Percentiles rank a stretch among this genome's conserved stretches.
phyloP scores from a whole-genome alignment of 2,797 vertebrate species.

The Rhynchotus rufescens region DNA sequence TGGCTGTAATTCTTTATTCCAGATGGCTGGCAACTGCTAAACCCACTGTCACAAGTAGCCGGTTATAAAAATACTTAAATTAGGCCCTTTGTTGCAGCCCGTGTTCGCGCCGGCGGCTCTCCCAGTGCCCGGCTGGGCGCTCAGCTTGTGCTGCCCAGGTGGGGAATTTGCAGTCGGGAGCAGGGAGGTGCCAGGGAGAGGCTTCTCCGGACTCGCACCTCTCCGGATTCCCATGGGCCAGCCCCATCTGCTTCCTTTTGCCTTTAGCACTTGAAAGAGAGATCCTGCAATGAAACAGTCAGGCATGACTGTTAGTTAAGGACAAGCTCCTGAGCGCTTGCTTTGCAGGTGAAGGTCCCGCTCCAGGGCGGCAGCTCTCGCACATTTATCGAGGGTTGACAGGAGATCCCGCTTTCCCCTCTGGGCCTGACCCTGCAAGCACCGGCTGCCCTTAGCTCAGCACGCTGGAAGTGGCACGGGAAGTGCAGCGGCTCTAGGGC shows the following conservation, averaged over 20 bases:
- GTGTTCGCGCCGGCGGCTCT: not conserved
- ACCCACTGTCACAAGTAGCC: slow-evolving; percentile 72
- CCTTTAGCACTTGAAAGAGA: not conserved
- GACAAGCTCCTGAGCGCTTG: not conserved
- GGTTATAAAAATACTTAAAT: slow-evolving; percentile 80
- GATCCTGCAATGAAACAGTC: not conserved
- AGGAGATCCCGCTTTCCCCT: not conserved
- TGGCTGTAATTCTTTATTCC: slow-evolving; percentile 85
- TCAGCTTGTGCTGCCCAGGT: not conserved
- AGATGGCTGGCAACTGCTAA: slow-evolving; percentile 84
- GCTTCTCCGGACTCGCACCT: not conserved
- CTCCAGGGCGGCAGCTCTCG: not conserved
- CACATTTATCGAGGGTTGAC: not conserved
- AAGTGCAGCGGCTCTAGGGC: not conserved
- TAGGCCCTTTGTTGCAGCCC: slow-evolving; percentile 68
- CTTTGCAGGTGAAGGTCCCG: not conserved
- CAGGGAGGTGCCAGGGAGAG: not conserved
- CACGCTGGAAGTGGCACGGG: not conserved
- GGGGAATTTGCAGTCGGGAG: not conserved
- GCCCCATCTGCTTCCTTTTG: slow-evolving; percentile 39
- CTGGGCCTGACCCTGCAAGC: not conserved
- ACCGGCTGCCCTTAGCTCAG: not conserved
- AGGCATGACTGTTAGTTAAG: not conserved
- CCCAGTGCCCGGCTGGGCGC: not conserved
- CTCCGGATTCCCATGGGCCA: slow-evolving; percentile 18